phyloP scores from a whole-genome alignment of 2,113 vertebrate species.

The Bubalus kerabau region DNA sequence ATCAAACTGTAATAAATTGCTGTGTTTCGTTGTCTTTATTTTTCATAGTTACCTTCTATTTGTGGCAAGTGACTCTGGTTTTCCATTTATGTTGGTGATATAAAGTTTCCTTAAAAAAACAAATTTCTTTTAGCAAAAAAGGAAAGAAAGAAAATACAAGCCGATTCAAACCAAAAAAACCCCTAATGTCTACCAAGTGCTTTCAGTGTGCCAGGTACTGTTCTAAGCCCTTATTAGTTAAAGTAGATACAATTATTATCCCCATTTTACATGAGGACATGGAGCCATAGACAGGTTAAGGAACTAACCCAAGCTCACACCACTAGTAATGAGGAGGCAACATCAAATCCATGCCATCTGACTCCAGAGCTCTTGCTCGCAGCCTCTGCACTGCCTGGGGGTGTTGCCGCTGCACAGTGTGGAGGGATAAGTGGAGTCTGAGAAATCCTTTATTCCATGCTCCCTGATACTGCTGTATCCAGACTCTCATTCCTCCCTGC shows the following conservation, averaged over 20 bases:
- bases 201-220: not conserved
- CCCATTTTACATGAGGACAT: not conserved
- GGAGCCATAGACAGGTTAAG: not conserved
- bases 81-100: conserved; percentile 3
- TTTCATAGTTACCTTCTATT: conserved; percentile 27
- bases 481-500: not conserved
- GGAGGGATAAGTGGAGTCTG: not conserved
- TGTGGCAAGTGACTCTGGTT: conserved; percentile 17
- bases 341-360: not conserved
- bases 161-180: not conserved
- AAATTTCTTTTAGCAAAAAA: not conserved
- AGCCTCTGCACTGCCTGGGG: not conserved
- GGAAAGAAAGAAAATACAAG: not conserved
- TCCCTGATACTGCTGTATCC: not conserved
- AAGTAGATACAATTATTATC: not conserved
- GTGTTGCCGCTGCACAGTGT: not conserved
- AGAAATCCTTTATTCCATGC: not conserved
- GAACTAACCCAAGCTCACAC: not conserved
- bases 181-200: not conserved
- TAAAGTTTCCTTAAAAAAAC: conserved; percentile 22
- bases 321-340: not conserved
- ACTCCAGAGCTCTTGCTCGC: not conserved
- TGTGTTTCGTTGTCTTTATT: not conserved
- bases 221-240: not conserved
- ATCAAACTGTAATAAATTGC: not conserved